Conservation (phyloP, 2,113 vertebrate species). For the Pontoporia blainvillei region DNA sequence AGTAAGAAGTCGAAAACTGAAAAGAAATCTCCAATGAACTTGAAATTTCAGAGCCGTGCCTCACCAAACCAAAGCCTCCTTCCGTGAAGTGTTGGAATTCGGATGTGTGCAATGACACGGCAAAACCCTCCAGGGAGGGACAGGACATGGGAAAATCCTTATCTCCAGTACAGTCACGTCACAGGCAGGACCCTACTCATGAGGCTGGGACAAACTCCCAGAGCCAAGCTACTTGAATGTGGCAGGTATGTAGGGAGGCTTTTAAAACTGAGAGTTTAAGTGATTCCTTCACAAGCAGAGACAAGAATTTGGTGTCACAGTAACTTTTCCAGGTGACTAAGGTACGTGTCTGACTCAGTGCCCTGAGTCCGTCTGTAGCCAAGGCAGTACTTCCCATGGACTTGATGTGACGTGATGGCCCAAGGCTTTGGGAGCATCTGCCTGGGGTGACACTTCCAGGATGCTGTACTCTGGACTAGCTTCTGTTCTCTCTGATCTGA, state of each 20-base stretch:
- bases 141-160: background rate
- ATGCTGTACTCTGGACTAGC: background rate
- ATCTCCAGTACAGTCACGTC: background rate
- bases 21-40: background rate
- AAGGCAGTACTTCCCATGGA: background rate
- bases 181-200: background rate
- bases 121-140: background rate
- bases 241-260: background rate
- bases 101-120: background rate
- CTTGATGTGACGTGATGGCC: no score
- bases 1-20: background rate
- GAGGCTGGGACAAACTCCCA: background rate
- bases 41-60: background rate
- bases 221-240: background rate
- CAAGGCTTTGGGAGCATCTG: background rate
- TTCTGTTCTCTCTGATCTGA: background rate
- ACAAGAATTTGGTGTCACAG: background rate
- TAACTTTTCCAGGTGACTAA: background rate
- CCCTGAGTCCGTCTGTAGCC: background rate
- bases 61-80: background rate
- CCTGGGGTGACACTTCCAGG: background rate
- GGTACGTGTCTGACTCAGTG: background rate
- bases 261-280: background rate
- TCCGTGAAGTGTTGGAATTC: background rate
- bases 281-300: background rate